Evolutionary conservation across 2,113 vertebrate genomes (phyloP), one percentile per base, ranked within the genome.

Genomic region (Nyctibius bracteatus): DNA sequence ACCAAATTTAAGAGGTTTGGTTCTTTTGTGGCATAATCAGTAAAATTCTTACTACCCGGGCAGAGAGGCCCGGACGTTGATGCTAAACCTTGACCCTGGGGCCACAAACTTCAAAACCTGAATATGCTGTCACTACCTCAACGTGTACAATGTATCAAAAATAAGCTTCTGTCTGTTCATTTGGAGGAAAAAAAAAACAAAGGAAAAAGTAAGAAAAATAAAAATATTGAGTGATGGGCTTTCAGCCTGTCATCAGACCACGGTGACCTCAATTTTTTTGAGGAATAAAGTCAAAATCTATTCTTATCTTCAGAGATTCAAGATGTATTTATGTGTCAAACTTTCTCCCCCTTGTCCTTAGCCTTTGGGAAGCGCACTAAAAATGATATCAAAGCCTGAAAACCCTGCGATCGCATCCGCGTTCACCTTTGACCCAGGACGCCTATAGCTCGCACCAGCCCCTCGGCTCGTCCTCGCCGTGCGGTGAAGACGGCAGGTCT

Each of bases 221-320:
- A 94, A 67, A 94, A 43, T 37, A 63, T 65, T 97, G 97, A 98
- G 37, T 97, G 96, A 98, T 97, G 93, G 59, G 90, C 95, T 96
- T 97, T 98, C 97, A 98, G 62, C 68, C 93, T 97, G 97, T 97
- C 97, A 97, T 91, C 88, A 73, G 62, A 89, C 85, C 89, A 57
- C 79, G 37, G 89, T 83, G 96, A 98, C 97, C 97, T 98, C 97
- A 93, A 97, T 98, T 97, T 98, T n/a, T 98, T 97, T 96, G 86
- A 97, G 92, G 98, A 96, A 93, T 95, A 73, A 98, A 98, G 92
- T 97, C 91, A 97, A 98, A 98, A 97, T 62, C 89, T 90, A 86
- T 81, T 85, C 72, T 97, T 97, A 96, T 97, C 96, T 96, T 97
- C 95, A 90, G 96, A 97, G 96, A 97, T 92, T 88, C 37, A 70